phyloP scores from a whole-genome alignment of 2,888 invertebrate genomes.

The Limenitis camilla region DNA sequence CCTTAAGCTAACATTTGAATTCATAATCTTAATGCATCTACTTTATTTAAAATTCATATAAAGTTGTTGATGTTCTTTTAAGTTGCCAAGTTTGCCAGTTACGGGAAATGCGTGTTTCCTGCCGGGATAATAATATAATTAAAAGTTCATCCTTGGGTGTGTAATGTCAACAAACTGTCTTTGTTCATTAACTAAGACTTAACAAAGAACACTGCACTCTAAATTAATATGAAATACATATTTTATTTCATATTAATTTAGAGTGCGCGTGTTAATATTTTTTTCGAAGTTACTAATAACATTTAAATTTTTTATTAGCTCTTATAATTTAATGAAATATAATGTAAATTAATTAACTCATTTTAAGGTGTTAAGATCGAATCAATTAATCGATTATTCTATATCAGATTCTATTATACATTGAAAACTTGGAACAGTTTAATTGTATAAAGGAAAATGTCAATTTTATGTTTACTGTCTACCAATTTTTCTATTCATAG shows the following conservation, averaged over 20 bases:
- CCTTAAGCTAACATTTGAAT: constrained; percentile 1
- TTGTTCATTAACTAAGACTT: not conserved
- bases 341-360: not conserved
- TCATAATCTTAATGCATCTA: not conserved
- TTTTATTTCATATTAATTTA: no score
- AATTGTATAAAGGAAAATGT: no score
- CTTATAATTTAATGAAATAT: not conserved
- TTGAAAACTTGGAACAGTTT: no score
- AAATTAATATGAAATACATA: no score
- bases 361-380: not conserved
- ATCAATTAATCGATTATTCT: no score
- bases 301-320: no score
- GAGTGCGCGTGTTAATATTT: no score
- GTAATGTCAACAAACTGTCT: not conserved
- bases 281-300: no score
- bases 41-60: not conserved
- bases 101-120: not conserved
- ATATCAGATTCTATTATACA: no score
- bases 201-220: no score
- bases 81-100: not conserved
- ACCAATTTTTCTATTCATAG: no score
- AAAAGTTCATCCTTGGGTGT: not conserved
- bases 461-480: no score
- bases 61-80: not conserved
- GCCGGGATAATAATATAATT: not conserved